These are phyloP conservation scores for Ridgeia piscesae DNA, from an alignment of 1,140 invertebrate species.

Conservation along the genomic window DNA sequence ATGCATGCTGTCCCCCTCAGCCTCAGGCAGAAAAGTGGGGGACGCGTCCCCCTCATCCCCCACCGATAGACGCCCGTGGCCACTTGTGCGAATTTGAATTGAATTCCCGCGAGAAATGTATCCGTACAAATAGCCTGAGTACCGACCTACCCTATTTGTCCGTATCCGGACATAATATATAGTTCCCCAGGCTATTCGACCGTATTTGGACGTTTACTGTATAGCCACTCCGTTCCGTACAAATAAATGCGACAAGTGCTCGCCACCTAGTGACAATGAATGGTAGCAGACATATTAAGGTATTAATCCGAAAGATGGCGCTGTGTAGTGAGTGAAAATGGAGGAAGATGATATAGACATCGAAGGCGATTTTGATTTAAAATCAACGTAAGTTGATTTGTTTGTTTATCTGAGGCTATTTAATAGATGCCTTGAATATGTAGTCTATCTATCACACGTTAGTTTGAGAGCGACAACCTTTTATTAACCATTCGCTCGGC, in stretches of 20 bases:
- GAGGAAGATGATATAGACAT: slow-evolving; percentile 56
- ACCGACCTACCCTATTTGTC: too few relatives aligned
- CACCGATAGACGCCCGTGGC: too few relatives aligned
- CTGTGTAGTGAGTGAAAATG: neutral
- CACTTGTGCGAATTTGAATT: too few relatives aligned
- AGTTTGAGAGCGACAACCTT: neutral
- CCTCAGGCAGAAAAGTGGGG: too few relatives aligned
- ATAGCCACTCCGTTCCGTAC: too few relatives aligned
- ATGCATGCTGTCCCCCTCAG: too few relatives aligned
- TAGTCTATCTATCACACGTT: neutral
- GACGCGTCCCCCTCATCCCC: too few relatives aligned
- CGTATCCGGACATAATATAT: too few relatives aligned
- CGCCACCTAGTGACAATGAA: neutral
- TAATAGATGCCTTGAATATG: neutral
- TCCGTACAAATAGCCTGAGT: too few relatives aligned
- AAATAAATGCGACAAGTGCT: neutral
- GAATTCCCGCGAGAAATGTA: too few relatives aligned
- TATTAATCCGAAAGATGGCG: neutral
- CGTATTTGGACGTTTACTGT: too few relatives aligned
- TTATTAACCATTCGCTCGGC: neutral
- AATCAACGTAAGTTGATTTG: slow-evolving; percentile 43
- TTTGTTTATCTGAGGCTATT: slow-evolving; percentile 5
- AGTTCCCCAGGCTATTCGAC: too few relatives aligned
- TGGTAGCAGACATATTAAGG: neutral
- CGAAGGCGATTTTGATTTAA: slow-evolving; percentile 55